Conservation (phyloP, 2,888 invertebrate species). For the Colletes collaris region DNA sequence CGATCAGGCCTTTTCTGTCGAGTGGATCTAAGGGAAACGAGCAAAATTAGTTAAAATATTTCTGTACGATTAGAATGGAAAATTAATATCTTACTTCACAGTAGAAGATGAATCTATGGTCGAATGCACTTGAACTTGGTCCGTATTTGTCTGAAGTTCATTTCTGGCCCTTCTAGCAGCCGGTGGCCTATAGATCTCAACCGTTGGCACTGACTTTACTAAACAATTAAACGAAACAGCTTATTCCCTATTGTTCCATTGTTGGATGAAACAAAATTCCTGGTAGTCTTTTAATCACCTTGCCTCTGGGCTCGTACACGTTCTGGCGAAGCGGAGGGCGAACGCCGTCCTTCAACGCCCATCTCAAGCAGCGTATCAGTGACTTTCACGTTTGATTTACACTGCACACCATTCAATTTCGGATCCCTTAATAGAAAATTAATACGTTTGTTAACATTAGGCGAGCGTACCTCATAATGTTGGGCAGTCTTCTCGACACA, state of each 20-base stretch:
- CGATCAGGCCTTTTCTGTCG: conserved; percentile 88
- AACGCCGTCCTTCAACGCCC: conserved; percentile 77
- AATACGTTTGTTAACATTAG: not conserved
- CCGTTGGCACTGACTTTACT: conserved; percentile 79
- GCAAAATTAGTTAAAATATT: conserved; percentile 1
- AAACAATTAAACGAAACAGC: conserved; percentile 4
- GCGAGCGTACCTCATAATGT: not conserved
- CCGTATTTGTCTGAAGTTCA: conserved; percentile 47
- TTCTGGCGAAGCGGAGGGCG: conserved; percentile 76
- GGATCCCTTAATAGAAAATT: conserved; percentile 66
- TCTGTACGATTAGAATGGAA: not conserved
- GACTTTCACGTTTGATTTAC: conserved; percentile 59
- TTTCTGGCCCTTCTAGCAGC: conserved; percentile 81
- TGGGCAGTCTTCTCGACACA: not conserved
- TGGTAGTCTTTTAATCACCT: conserved; percentile 64
- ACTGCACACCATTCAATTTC: conserved; percentile 76
- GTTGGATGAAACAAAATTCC: not conserved
- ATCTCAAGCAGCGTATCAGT: conserved; percentile 67
- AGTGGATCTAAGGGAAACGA: conserved; percentile 66
- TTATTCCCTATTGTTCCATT: not conserved
- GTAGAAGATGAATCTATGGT: conserved; percentile 42
- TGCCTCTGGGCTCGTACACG: conserved; percentile 73
- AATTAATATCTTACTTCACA: conserved; percentile 56
- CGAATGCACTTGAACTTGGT: conserved; percentile 49
- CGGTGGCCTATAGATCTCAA: conserved; percentile 85